Base-by-base conservation (phyloP, 2,888 invertebrate genomes). In the Atrina japonica region DNA sequence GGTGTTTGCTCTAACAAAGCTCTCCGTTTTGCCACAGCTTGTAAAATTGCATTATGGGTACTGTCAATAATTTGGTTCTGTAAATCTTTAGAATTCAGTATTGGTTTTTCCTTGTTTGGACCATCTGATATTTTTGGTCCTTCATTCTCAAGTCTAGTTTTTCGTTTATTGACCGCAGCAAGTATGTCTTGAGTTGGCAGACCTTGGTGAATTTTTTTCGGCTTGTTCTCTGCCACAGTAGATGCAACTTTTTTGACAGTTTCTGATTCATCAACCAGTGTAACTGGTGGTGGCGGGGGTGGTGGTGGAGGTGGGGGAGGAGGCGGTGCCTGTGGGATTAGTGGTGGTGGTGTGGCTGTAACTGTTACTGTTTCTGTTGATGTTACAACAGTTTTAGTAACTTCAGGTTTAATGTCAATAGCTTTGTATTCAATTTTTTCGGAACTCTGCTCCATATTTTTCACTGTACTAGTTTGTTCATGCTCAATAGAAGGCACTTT, bases 1-100 rank as follows among this genome's bases (percentile, higher is more conserved):
- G 65, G 61, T 40, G 55, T 72, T 55, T 83, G 78, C 21, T 86
- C 85, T 6, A 89, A 79, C n/a, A 83, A 55, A 41, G 74, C 75
- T 50, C 88, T 82, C 16, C 89, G 72, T 63, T 79, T 84, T n/a
- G 86, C 87, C 2, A 89, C 86, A 5, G 89, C 89, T 14, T 85
- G 87, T 64, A 86, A 79, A 43, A 89, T 82, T 6, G 88, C 89
- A 49, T 84, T 84, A 49, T 89, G 88, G 67, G 75, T 70, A 21
- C 75, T 70, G 63, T 81, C 77, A 5, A 66, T 66, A 21, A 64
- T 60, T 35, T 25, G 63, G 23, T 67, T 60, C 30, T 52, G 52
- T 14, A 35, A 40, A 21, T 61, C 63, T 35, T 50, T 56, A 23
- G 56, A 41, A 45, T 66, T 55, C 21, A 27, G 41, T 41, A 64